These are phyloP conservation scores for Phaetusa simplex DNA, from an alignment of 2,113 vertebrate species.

Conservation along the genomic window DNA sequence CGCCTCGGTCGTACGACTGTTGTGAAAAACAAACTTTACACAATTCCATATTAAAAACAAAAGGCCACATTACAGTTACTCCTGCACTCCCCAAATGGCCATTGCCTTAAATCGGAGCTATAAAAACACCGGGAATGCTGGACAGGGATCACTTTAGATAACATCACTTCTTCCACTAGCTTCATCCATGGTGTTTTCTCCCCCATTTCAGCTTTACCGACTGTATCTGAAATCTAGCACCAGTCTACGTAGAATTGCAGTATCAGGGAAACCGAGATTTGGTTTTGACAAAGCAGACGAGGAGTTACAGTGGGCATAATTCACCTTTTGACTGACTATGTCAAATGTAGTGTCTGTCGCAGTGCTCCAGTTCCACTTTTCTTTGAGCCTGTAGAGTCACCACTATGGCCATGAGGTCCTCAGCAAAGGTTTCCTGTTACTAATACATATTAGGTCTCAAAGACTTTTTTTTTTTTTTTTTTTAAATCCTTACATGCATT, in stretches of 20 bases:
- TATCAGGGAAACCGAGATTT: not conserved
- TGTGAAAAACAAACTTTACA: not conserved
- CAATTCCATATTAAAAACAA: not conserved
- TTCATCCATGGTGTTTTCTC: not conserved
- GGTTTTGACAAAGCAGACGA: fast-evolving
- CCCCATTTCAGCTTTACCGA: not conserved
- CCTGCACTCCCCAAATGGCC: not conserved
- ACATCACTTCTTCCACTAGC: not conserved
- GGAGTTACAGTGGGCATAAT: not conserved
- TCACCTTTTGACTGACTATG: not conserved
- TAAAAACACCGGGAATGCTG: not conserved
- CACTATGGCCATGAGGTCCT: not conserved
- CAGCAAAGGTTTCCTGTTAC: not conserved
- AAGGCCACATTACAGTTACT: not conserved
- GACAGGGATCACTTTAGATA: not conserved
- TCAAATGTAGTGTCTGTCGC: not conserved
- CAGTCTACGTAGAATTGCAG: not conserved
- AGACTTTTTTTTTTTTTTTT: not conserved
- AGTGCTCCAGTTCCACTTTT: not conserved
- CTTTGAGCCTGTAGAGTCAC: not conserved
- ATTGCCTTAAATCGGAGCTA: not conserved
- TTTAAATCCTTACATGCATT: not conserved
- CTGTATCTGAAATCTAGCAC: not conserved
- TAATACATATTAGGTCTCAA: not conserved
- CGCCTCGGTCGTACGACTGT: not conserved